Percentiles rank a stretch among this genome's conserved stretches.
phyloP scores from a whole-genome alignment of 2,797 vertebrate genomes.

The Phylloscopus collybita region DNA sequence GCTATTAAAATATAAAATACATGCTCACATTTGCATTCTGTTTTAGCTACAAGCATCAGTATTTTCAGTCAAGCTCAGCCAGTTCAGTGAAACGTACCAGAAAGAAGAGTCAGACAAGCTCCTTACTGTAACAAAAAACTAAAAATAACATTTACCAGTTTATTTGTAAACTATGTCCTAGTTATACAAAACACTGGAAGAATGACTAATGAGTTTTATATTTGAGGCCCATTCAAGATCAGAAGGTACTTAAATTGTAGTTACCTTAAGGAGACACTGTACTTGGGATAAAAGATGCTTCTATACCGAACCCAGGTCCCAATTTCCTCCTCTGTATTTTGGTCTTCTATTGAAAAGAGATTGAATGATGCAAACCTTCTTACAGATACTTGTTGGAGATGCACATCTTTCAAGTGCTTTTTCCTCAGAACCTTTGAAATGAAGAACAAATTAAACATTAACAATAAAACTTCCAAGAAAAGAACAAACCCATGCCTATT shows the following conservation, averaged over 20 bases:
- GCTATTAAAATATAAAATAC: constrained; percentile 26
- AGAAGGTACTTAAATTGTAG: not conserved
- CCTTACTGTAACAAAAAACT: constrained; percentile 27
- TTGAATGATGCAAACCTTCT: constrained; percentile 92
- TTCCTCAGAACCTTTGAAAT: constrained; percentile 87
- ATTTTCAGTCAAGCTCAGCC: not conserved
- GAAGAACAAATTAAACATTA: constrained; percentile 51
- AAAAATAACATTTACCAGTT: constrained; percentile 14
- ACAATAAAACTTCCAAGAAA: constrained; percentile 1
- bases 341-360: constrained; percentile 86
- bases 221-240: not conserved
- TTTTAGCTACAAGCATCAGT: constrained; percentile 3
- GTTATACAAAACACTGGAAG: not conserved
- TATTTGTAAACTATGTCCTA: not conserved
- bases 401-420: constrained; percentile 83
- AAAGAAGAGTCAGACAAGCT: not conserved
- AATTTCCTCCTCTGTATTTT: constrained; percentile 75
- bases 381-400: constrained; percentile 88
- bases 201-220: not conserved
- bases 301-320: constrained; percentile 89
- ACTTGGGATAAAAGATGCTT: constrained; percentile 88
- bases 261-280: constrained; percentile 90
- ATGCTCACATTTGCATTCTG: not conserved
- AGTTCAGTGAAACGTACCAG: not conserved
- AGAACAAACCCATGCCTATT: not conserved